A percentile compares a stretch with the other conserved stretches of the same genome.
These are phyloP conservation scores for Gallinago nigripennis DNA, from an alignment of 2,797 vertebrate genomes.

Conservation along the genomic window DNA sequence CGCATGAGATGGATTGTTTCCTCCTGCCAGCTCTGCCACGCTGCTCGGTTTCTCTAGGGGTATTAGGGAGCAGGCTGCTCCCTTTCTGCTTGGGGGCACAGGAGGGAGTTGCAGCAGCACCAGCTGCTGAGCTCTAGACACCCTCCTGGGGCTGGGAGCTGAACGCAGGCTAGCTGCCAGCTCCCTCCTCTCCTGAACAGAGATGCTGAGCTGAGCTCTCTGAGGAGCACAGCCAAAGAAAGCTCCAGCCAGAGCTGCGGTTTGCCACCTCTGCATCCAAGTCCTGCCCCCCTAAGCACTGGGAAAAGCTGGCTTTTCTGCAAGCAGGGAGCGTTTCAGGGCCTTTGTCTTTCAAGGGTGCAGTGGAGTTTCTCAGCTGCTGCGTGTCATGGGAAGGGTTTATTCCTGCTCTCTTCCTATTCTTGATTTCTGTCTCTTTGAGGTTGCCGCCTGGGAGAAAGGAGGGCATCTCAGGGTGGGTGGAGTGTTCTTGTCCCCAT, in stretches of 20 bases:
- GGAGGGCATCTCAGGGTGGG: neutral
- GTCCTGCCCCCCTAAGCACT: neutral
- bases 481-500: neutral
- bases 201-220: neutral
- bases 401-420: neutral
- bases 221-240: neutral
- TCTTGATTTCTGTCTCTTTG: neutral
- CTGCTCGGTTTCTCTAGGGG: neutral
- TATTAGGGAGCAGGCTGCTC: neutral
- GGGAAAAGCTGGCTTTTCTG: neutral
- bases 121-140: neutral
- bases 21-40: neutral
- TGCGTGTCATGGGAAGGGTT: accelerated
- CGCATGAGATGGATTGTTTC: neutral
- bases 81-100: neutral
- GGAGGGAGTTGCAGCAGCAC: neutral
- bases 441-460: neutral
- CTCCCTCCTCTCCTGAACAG: neutral
- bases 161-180: accelerated
- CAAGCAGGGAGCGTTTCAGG: neutral
- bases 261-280: neutral
- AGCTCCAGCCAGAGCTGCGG: neutral
- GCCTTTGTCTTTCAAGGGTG: neutral
- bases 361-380: neutral
- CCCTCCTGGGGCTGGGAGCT: neutral